Percentiles rank a stretch among this genome's conserved stretches.
Evolutionary conservation across 2,113 vertebrate species (phyloP).

Genomic region (Polypterus senegalus): DNA sequence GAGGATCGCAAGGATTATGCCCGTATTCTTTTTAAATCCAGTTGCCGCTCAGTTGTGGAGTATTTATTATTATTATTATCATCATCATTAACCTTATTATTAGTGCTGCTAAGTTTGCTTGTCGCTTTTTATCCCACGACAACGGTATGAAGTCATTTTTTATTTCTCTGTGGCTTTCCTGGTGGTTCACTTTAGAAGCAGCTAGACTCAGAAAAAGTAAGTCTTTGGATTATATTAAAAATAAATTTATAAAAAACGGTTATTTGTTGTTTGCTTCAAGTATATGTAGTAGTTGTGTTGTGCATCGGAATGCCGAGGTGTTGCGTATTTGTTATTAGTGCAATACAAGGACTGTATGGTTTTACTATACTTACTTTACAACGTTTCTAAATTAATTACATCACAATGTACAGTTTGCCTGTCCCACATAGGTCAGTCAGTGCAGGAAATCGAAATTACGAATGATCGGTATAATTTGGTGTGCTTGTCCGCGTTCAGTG

Average conservation of each 20-base stretch:
- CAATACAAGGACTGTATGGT: not conserved
- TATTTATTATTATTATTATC: constrained; percentile 23
- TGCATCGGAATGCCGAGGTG: not conserved
- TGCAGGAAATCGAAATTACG: no score
- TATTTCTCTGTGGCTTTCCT: constrained; percentile 33
- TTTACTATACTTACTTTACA: not conserved
- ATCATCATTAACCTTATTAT: constrained; percentile 17
- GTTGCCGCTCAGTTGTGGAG: constrained; percentile 24
- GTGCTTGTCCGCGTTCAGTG: no score
- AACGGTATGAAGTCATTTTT: constrained; percentile 34
- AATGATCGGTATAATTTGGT: no score
- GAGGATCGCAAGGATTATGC: constrained; percentile 26
- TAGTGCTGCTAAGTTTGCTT: constrained; percentile 15
- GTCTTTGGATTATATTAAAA: constrained; percentile 17
- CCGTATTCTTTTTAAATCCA: constrained; percentile 17
- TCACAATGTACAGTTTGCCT: not conserved
- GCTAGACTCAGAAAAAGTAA: constrained; percentile 42
- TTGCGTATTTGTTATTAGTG: not conserved
- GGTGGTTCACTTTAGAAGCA: constrained; percentile 32
- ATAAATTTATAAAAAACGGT: constrained; percentile 4
- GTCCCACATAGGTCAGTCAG: no score
- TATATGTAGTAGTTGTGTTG: not conserved
- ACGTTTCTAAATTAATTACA: not conserved
- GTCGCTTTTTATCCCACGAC: constrained; percentile 19
- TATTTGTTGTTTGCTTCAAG: constrained; percentile 1